These are phyloP conservation scores for Grallaria varia DNA, from an alignment of 2,113 vertebrate genomes.

Conservation along the genomic window DNA sequence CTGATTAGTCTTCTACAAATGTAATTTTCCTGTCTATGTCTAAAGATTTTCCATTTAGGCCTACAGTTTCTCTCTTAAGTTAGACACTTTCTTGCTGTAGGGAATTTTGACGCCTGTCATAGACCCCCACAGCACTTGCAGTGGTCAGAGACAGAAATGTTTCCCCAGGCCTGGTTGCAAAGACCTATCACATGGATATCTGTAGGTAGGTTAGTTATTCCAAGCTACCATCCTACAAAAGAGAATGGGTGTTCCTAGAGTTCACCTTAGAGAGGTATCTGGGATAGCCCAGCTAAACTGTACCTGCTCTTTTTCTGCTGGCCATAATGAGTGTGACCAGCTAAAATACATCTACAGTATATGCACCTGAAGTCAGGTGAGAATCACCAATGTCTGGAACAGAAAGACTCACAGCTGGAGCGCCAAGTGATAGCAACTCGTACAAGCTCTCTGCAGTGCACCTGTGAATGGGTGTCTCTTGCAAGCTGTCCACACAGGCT, in stretches of 20 bases:
- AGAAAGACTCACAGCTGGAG: neutral
- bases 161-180: neutral
- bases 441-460: neutral
- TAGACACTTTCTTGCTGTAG: neutral
- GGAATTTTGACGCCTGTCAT: neutral
- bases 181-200: neutral
- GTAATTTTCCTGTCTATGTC: neutral
- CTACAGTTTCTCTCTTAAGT: neutral
- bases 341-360: neutral
- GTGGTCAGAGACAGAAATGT: neutral
- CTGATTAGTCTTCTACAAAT: neutral
- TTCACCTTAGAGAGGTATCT: neutral
- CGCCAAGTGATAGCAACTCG: accelerated
- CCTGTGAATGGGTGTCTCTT: neutral
- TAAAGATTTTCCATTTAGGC: neutral
- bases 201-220: neutral
- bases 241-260: neutral
- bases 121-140: neutral
- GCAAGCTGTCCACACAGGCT: neutral
- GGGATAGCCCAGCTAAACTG: neutral
- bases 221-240: neutral
- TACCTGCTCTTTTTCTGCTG: neutral
- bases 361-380: neutral
- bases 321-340: too few relatives aligned
- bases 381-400: neutral